Evolutionary conservation across 2,888 invertebrate species (phyloP).

Genomic region (Nebria brevicollis): DNA sequence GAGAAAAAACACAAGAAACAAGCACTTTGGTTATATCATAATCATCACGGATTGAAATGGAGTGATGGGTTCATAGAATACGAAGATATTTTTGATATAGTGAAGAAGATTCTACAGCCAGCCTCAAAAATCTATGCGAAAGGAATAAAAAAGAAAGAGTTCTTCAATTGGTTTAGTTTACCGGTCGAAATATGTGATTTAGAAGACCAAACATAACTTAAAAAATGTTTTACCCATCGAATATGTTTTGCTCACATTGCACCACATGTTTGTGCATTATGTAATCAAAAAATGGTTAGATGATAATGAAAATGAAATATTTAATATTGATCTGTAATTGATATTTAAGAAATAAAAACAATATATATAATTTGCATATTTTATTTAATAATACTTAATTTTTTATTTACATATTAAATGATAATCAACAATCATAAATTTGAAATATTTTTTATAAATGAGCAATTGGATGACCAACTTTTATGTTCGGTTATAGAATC

Average conservation of each 20-base stretch:
- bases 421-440: too few species aligned
- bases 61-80: background rate
- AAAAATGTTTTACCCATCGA: background rate
- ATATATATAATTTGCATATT: too few species aligned
- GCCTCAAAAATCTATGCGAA: background rate
- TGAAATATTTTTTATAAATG: too few species aligned
- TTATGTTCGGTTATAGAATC: constrained; percentile 66
- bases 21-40: too few species aligned
- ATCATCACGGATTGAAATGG: background rate
- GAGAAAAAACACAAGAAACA: too few species aligned
- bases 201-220: background rate
- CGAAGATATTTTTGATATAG: background rate
- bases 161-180: background rate
- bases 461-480: constrained; percentile 52
- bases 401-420: too few species aligned
- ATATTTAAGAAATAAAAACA: too few species aligned
- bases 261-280: background rate
- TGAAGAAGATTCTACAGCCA: background rate
- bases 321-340: too few species aligned
- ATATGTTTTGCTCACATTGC: background rate
- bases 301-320: too few species aligned
- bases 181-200: background rate
- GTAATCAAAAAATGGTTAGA: too few species aligned
- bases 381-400: too few species aligned
- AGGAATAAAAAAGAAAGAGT: background rate